phyloP scores from a whole-genome alignment of 2,113 vertebrate species.

The Cyanoramphus novaezelandiae region DNA sequence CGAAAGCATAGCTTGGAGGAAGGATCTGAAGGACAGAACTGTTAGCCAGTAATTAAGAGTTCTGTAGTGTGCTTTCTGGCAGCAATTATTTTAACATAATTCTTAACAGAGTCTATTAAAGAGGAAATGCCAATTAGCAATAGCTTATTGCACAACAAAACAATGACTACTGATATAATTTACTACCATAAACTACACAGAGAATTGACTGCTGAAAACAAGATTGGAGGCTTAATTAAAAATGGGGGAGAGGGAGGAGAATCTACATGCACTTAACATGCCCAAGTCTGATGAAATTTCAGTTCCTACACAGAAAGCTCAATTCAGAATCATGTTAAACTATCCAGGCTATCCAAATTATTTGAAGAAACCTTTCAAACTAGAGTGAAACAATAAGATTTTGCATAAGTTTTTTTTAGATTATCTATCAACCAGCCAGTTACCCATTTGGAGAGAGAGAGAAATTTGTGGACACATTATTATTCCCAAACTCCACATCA shows the following conservation, averaged over 20 bases:
- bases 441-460: not conserved
- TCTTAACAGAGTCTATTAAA: conserved; percentile 71
- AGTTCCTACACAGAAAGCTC: not conserved
- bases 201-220: conserved; percentile 61
- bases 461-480: not conserved
- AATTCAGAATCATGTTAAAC: not conserved
- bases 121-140: conserved; percentile 65
- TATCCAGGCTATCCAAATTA: not conserved
- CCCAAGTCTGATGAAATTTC: conserved; percentile 3
- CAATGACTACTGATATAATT: conserved; percentile 63
- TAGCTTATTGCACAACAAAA: conserved; percentile 65
- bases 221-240: conserved; percentile 64
- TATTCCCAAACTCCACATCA: not conserved
- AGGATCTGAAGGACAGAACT: conserved; percentile 68
- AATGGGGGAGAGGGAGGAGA: conserved; percentile 3
- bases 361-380: not conserved
- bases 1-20: conserved; percentile 69
- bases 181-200: conserved; percentile 44
- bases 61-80: conserved; percentile 59
- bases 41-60: conserved; percentile 73
- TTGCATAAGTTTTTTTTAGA: not conserved
- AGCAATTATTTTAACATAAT: conserved; percentile 77
- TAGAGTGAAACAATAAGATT: not conserved
- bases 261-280: not conserved
- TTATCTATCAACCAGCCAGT: not conserved